Percentiles rank a stretch among this genome's conserved stretches.
Evolutionary conservation across 2,113 vertebrate genomes (phyloP).

Genomic region (Spermophilus dauricus): DNA sequence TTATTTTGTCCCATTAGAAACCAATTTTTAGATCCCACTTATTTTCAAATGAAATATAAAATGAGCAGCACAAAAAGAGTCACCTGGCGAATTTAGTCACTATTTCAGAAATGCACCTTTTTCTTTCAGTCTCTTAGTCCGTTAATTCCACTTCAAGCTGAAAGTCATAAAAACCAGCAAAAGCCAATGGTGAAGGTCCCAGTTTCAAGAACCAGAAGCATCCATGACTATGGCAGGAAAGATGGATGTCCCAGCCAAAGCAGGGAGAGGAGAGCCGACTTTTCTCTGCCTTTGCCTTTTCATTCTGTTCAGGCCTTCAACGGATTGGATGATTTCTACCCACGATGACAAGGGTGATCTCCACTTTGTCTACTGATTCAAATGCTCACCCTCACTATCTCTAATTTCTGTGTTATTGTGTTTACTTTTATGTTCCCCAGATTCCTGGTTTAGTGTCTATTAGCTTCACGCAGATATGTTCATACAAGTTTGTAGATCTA

Average conservation of each 20-base stretch:
- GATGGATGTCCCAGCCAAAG: neutral
- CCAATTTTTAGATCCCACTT: too few relatives aligned
- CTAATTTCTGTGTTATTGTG: neutral
- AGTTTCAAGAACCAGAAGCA: neutral
- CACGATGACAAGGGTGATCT: neutral
- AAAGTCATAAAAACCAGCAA: neutral
- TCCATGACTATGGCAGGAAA: too few relatives aligned
- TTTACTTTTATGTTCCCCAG: fast-evolving
- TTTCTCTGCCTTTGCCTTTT: neutral
- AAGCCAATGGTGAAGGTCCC: too few relatives aligned
- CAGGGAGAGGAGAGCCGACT: neutral
- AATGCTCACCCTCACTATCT: too few relatives aligned
- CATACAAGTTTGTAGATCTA: neutral
- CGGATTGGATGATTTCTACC: neutral
- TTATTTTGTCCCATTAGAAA: too few relatives aligned
- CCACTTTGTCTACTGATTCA: neutral
- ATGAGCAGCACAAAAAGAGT: too few relatives aligned
- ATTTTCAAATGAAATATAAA: too few relatives aligned
- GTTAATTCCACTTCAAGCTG: neutral
- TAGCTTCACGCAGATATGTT: neutral
- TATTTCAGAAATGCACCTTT: neutral
- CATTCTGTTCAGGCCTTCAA: neutral
- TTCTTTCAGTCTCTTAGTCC: too few relatives aligned
- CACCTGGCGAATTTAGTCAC: too few relatives aligned
- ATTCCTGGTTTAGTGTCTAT: neutral